phyloP scores from a whole-genome alignment of 2,888 invertebrate genomes.

The Galerucella calmariensis region DNA sequence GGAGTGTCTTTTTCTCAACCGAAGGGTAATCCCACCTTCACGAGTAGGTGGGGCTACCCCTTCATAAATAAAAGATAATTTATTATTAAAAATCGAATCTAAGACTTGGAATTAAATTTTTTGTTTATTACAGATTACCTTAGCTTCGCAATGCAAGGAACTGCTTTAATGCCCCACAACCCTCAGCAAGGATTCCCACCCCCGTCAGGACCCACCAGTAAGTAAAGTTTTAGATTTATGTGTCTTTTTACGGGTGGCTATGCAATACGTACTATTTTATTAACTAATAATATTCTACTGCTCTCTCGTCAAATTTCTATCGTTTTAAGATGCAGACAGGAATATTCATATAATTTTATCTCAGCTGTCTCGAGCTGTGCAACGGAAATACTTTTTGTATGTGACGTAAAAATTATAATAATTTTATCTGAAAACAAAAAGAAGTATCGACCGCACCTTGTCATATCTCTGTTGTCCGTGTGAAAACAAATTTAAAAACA shows the following conservation, averaged over 20 bases:
- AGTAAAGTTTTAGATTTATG: slow-evolving; percentile 37
- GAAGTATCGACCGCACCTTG: slow-evolving; percentile 20
- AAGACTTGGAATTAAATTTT: neutral
- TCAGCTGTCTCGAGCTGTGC: neutral
- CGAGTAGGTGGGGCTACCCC: too few relatives aligned
- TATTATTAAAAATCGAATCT: too few relatives aligned
- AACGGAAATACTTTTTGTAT: slow-evolving; percentile 9
- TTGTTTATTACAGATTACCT: slow-evolving; percentile 58
- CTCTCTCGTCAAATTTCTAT: neutral
- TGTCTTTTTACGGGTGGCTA: too few relatives aligned
- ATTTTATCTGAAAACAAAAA: slow-evolving; percentile 12
- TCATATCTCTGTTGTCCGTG: slow-evolving; percentile 12
- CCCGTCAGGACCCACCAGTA: slow-evolving; percentile 59
- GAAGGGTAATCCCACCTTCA: too few relatives aligned
- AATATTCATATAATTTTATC: neutral
- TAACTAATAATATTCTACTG: too few relatives aligned
- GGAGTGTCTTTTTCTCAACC: neutral
- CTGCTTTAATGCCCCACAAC: slow-evolving; percentile 61
- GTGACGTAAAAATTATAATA: slow-evolving; percentile 10
- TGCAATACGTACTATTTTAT: too few relatives aligned
- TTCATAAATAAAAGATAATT: neutral
- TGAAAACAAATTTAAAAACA: slow-evolving; percentile 13
- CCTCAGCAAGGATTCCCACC: slow-evolving; percentile 62
- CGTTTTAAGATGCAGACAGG: neutral
- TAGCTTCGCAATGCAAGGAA: slow-evolving; percentile 64